Evolutionary conservation across 2,797 vertebrate genomes (phyloP), one percentile per base, ranked within the genome.

Genomic region (Cirrhinus mrigala): DNA sequence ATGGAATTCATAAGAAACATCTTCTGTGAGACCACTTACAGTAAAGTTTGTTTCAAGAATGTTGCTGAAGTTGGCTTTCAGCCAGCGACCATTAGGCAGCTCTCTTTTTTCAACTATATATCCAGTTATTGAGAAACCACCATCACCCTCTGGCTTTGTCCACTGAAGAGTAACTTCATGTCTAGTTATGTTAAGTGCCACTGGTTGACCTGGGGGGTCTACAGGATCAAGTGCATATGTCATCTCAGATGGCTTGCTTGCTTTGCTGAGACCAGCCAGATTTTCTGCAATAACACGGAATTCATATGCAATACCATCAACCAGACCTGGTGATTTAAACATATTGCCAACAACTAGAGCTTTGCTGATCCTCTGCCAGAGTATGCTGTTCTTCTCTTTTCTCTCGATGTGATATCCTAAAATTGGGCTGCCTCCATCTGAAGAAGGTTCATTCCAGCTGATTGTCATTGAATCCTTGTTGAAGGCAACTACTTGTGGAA

Each of bases 51-150:
- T 99, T 91, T 99, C 98, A 37, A 96, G 90, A 89, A 99, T 98
- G 91, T 99, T 99, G 92, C 97, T 97, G 87, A 99, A 99, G 92
- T 99, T 99, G 90, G 98, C 97, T 92, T 99, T 99, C 48, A 99
- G 96, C 98, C 98, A 99, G 58, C 98, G 97, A 69, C 98, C 98
- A 89, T 94, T 97, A 69, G 98, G 98, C 91, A 98, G 93, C 84
- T 99, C 97, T 94, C 96, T 97, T 92, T 97, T 98, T 91, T 99
- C 98, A 83, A 99, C 96, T 6, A 95, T 97, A 82, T 99, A 99
- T 86, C 98, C 98, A 90, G 97, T 99, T 89, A 99, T 98, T 89
- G 98, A 98, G 93, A 99, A 99, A 87, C 98, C 98, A 92, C 98
- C 98, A 89, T 98, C 98, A 90, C 96, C 96, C 91, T 99, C 97